Evolutionary conservation across 2,888 invertebrate genomes (phyloP), one percentile per base, ranked within the genome.

Genomic region (Eulithis testata): DNA sequence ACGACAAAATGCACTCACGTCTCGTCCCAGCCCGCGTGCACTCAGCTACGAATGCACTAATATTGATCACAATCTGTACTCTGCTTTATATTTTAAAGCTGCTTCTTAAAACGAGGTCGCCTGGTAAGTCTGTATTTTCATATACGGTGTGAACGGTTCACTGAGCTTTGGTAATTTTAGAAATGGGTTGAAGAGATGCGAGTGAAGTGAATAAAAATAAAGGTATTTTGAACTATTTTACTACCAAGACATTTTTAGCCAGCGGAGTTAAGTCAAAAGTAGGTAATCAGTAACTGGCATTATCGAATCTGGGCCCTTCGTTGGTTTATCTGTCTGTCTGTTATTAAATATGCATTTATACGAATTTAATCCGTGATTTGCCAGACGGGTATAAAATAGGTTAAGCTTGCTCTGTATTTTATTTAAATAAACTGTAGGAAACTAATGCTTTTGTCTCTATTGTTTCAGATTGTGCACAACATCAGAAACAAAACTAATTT

Each of bases 1-100:
- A 90, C 91, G 90, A 88, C 89, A 88, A 88, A 91, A 91, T 91
- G 91, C 91, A 91, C 91, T 91, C 89, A 88, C 90, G 86, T 85
- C 72, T 72, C 78, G 78, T 80, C 80, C 79, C 78, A 79, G 76
- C 78, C 81, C 85, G 80, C 78, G 80, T 78, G 81, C 86, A 84
- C 82, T 88, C 86, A 82, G 76, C 80, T 80, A 81, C 74, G 81
- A 84, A 87, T 89, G 84, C 86, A 86, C 83, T 85, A 84, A 87
- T 88, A 88, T 86, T 88, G 89, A 90, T 88, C 86, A 82, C 73
- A 81, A 80, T 77, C 76, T 74, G 76, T 76, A 69, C 73, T 65
- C 69, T 68, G 68, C 73, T 70, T 70, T 69, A 70, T 78, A 75
- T 73, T 76, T 76, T 72, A 62, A 60, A 66, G 52, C 59, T 71